phyloP scores from a whole-genome alignment of 2,113 vertebrate species.

The Choloepus hoffmanni region DNA sequence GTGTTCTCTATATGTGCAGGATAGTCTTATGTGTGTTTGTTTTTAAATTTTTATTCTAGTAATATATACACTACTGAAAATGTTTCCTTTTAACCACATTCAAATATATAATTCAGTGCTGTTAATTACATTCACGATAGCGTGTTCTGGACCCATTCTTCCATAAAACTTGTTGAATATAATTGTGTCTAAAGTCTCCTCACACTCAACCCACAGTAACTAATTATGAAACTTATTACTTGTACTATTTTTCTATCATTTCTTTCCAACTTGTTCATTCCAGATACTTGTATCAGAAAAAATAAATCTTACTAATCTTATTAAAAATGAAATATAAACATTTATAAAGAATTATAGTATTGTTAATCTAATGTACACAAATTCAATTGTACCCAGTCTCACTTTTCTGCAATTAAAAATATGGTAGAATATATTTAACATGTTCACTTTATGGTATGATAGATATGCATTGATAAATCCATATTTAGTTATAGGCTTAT shows the following conservation, averaged over 20 bases:
- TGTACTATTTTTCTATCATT: not conserved
- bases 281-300: not conserved
- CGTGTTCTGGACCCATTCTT: not conserved
- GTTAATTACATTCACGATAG: too few species aligned
- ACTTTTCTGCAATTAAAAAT: constrained; percentile 1
- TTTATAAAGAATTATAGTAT: not conserved
- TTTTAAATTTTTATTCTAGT: too few species aligned
- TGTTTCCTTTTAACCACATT: too few species aligned
- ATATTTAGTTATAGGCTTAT: not conserved
- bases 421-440: not conserved
- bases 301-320: not conserved
- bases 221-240: not conserved
- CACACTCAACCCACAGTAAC: not conserved
- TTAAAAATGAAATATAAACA: not conserved
- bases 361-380: not conserved
- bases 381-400: not conserved
- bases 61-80: too few species aligned
- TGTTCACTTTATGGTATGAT: not conserved
- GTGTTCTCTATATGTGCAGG: too few species aligned
- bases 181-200: not conserved
- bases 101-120: too few species aligned
- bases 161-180: not conserved
- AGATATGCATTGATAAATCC: not conserved
- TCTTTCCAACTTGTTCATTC: not conserved
- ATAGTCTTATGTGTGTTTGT: too few species aligned